Base-by-base conservation (phyloP, 2,113 vertebrate species). In the Chloropsis hardwickii region DNA sequence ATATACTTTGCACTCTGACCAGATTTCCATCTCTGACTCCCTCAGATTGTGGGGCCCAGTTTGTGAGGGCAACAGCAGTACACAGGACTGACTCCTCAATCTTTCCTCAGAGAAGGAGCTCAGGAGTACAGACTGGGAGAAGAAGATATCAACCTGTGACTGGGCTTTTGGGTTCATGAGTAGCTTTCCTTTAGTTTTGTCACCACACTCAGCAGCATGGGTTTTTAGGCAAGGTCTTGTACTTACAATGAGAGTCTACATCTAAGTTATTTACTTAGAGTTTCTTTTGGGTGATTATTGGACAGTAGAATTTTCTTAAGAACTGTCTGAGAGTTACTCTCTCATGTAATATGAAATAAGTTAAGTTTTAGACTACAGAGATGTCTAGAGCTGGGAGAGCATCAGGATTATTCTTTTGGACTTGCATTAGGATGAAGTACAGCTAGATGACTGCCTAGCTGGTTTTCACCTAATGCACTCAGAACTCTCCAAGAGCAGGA, bases 81-180 rank as follows among this genome's bases (percentile, higher is more conserved):
- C 4, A 3, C 33, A 78, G 35, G n/a, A n/a, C 33, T 61, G 50
- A 35, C 40, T 79, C 31, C 61, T 69, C 73, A 13, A 39, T 48
- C 24, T 66, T 40, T 42, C 29, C 56, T 77, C 17, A 24, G 53
- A 40, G 16, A 37, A 58, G 40, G 5, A 44, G 21, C 10, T 74
- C 1, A 1, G 7, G 10, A 11, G 8, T 17, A 60, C 2, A 14
- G 14, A 10, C 24, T 74, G 56, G 10, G 14, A 60, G 6, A 33
- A 42, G 16, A 23, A 54, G 42, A 28, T 61, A 12, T 3, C 25
- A 35, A 4, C 10, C 11, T 47, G 2, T 71, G 39, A 17, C 6
- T 42, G 28, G 2, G 14, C 45, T 18, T 62, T 61, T 29, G 39
- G 37, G 35, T 66, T 91, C 33, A 21, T 25, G 11, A 35, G 20